Evolutionary conservation across 2,797 vertebrate species (phyloP).

Genomic region (Galaxias olidus): DNA sequence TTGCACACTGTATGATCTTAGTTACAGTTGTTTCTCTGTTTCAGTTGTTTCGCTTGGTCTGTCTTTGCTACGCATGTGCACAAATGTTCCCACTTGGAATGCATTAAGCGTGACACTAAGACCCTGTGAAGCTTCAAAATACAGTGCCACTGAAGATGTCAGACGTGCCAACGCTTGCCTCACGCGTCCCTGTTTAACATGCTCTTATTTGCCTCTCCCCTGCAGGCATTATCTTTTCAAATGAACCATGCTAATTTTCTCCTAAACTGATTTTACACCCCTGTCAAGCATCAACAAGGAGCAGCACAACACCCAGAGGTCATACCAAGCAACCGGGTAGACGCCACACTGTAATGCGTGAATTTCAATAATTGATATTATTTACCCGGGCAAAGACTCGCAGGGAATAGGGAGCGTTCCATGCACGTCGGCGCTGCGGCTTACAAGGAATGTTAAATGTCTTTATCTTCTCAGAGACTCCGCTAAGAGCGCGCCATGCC

Average conservation of each 20-base stretch:
- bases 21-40: no score
- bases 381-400: conserved; percentile 25
- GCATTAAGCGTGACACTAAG: no score
- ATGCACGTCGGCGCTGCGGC: not conserved
- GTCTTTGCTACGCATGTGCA: no score
- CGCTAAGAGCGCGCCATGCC: no score
- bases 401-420: no score
- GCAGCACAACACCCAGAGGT: conserved; percentile 27
- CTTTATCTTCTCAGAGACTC: no score
- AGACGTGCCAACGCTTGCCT: no score
- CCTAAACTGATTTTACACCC: conserved; percentile 50
- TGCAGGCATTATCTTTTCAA: conserved; percentile 15
- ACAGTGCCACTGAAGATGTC: no score
- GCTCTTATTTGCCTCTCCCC: not conserved
- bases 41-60: no score
- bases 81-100: no score
- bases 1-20: no score
- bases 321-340: conserved; percentile 32
- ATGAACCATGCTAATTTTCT: conserved; percentile 46
- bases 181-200: not conserved
- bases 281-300: not conserved
- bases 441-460: not conserved
- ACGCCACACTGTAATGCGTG: conserved; percentile 19
- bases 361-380: conserved; percentile 40
- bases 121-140: no score